phyloP scores from a whole-genome alignment of 1,140 invertebrate species.

The Nasonia longicornis region DNA sequence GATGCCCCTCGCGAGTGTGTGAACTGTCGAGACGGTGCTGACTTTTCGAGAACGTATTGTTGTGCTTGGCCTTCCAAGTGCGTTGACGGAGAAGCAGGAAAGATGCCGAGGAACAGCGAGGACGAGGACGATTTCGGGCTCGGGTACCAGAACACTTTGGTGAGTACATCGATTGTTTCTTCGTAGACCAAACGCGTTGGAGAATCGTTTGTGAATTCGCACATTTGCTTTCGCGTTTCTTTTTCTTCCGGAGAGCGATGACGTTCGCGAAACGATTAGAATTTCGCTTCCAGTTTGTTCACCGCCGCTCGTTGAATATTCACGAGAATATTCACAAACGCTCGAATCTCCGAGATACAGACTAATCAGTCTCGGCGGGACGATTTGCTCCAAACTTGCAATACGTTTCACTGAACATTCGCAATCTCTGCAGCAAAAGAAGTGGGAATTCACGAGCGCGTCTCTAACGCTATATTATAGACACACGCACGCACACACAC shows the following conservation, averaged over 20 bases:
- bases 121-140: conserved; percentile 75
- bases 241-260: not conserved
- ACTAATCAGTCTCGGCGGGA: no score
- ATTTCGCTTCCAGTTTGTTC: not conserved
- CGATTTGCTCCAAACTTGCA: not conserved
- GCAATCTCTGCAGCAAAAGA: not conserved
- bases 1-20: not conserved
- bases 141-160: conserved; percentile 85
- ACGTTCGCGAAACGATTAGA: not conserved
- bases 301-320: not conserved
- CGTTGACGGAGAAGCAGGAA: not conserved
- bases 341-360: no score
- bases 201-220: not conserved
- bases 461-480: no score
- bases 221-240: not conserved
- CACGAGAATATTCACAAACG: no score
- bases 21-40: not conserved
- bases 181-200: not conserved
- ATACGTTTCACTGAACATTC: not conserved
- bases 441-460: no score
- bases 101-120: conserved; percentile 14
- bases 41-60: not conserved
- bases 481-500: no score
- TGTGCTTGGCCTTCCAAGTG: not conserved
- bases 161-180: conserved; percentile 67